Conservation (phyloP, 2,888 invertebrate species). For the Platycnemis pennipes region DNA sequence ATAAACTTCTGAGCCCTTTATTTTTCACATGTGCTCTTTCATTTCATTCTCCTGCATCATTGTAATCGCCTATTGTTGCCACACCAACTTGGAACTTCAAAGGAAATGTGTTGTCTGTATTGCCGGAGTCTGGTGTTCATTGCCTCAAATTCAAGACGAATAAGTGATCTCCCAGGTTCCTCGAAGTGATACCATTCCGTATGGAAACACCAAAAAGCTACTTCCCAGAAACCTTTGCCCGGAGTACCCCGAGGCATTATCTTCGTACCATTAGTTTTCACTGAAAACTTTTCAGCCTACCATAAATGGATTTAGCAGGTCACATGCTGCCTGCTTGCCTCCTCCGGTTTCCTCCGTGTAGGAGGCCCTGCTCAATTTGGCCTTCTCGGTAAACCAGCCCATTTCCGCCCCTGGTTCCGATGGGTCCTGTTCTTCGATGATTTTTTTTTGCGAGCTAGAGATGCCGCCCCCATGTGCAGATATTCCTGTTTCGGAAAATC, state of each 20-base stretch:
- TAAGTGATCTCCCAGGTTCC: neutral
- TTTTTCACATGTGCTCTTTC: too few relatives aligned
- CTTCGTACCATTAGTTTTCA: slow-evolving; percentile 14
- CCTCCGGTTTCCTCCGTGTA: slow-evolving; percentile 1
- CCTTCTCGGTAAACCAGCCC: neutral
- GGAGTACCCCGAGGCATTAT: neutral
- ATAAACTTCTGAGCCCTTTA: too few relatives aligned
- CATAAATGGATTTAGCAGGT: neutral
- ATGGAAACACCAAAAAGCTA: neutral
- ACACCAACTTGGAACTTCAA: neutral
- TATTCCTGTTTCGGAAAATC: neutral
- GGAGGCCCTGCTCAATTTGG: neutral
- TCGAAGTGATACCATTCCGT: neutral
- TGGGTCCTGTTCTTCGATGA: neutral
- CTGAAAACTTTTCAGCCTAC: too few relatives aligned
- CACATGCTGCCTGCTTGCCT: neutral
- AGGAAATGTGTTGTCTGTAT: neutral
- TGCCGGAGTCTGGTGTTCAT: neutral
- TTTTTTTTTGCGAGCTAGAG: neutral
- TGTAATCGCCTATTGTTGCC: too few relatives aligned
- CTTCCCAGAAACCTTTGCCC: neutral
- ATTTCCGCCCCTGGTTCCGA: neutral
- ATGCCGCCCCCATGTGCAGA: neutral
- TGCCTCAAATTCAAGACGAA: neutral
- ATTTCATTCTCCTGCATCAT: too few relatives aligned